Conservation (phyloP, 2,888 invertebrate species). For the Drosophila nr. perissopoda region DNA sequence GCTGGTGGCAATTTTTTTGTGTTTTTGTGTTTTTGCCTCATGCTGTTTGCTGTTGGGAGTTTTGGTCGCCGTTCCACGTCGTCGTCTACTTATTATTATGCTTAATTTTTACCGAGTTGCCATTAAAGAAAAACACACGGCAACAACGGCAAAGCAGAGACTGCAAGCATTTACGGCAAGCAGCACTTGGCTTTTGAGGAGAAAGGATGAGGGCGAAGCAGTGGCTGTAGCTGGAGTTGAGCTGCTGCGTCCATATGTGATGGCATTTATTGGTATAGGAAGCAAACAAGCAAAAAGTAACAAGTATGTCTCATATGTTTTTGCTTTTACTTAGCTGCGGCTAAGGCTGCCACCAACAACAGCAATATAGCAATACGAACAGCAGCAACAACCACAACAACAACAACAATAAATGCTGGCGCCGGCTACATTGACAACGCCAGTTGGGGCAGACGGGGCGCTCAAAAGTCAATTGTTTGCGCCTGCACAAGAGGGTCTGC, state of each 20-base stretch:
- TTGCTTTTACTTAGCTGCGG: conserved; percentile 65
- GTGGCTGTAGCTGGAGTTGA: conserved; percentile 16
- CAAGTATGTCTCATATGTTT: conserved; percentile 64
- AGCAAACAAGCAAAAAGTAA: conserved; percentile 65
- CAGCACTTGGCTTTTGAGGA: conserved; percentile 29
- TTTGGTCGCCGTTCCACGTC: conserved; percentile 33
- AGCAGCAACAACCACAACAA: conserved; percentile 23
- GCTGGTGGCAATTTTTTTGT: conserved; percentile 53
- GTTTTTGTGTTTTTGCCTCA: conserved; percentile 17
- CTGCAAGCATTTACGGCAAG: conserved; percentile 51
- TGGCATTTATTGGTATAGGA: conserved; percentile 64
- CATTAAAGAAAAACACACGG: conserved; percentile 60
- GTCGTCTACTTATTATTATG: conserved; percentile 75
- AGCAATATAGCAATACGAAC: conserved; percentile 24
- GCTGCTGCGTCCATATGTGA: conserved; percentile 57
- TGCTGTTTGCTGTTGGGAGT: conserved; percentile 62
- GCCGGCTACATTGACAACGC: conserved; percentile 53
- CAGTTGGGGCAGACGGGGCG: conserved; percentile 40
- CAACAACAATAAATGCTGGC: conserved; percentile 41
- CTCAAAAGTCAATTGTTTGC: conserved; percentile 76
- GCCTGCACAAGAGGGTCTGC: conserved; percentile 68
- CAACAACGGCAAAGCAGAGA: conserved; percentile 26
- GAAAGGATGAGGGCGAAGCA: background rate
- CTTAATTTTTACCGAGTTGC: conserved; percentile 67
- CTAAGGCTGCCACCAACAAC: conserved; percentile 41